phyloP scores from a whole-genome alignment of 2,797 vertebrate species.

The Limosa lapponica region DNA sequence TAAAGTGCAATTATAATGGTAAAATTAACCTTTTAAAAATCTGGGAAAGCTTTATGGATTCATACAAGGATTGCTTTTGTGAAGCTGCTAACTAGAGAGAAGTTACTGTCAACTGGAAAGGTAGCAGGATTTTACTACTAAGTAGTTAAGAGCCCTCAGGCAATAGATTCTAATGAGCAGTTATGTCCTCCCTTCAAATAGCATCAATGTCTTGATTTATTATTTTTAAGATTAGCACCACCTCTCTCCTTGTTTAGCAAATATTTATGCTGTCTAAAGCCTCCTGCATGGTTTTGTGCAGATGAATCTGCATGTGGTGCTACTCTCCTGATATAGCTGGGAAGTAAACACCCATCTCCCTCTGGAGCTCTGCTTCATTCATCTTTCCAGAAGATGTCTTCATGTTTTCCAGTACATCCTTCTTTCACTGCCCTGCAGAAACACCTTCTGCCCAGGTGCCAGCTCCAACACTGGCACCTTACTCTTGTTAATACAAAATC shows the following conservation, averaged over 20 bases:
- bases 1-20: conserved; percentile 76
- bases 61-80: conserved; percentile 24
- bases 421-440: background rate
- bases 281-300: background rate
- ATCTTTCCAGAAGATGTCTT: background rate
- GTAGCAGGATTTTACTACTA: conserved; percentile 61
- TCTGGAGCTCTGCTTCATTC: conserved; percentile 6
- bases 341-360: background rate
- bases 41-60: conserved; percentile 66
- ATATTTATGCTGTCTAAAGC: background rate
- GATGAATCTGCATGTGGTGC: background rate
- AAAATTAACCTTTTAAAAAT: conserved; percentile 60
- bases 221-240: background rate
- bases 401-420: background rate
- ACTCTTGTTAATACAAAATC: background rate
- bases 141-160: conserved; percentile 64
- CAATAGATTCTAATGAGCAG: conserved; percentile 52
- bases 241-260: background rate
- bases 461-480: background rate
- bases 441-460: background rate
- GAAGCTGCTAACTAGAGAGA: conserved; percentile 48
- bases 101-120: conserved; percentile 25
- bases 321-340: background rate
- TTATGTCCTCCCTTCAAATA: background rate
- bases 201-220: background rate